Conservation (phyloP, 2,797 vertebrate species). For the Hippopotamyrus pictus region DNA sequence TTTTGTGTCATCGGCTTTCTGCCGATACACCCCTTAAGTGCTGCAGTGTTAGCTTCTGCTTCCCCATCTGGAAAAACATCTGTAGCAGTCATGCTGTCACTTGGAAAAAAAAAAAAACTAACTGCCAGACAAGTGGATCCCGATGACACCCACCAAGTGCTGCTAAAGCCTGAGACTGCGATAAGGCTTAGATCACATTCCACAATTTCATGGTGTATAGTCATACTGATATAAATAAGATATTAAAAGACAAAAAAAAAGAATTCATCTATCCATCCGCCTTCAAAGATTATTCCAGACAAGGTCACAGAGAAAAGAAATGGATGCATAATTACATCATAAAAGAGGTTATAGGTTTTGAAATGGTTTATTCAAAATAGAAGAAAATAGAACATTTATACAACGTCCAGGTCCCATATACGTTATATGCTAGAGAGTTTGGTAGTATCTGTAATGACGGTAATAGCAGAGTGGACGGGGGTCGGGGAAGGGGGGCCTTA, state of each 20-base stretch:
- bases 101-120: neutral
- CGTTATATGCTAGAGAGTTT: neutral
- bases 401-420: neutral
- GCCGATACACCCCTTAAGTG: neutral
- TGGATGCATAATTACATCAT: neutral
- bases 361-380: neutral
- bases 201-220: neutral
- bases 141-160: neutral
- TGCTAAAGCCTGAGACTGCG: neutral
- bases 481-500: neutral
- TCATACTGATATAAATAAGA: neutral
- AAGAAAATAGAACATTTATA: neutral
- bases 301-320: neutral
- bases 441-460: neutral
- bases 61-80: neutral
- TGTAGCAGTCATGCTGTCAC: neutral
- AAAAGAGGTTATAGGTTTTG: neutral
- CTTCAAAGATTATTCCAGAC: neutral
- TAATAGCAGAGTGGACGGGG: neutral
- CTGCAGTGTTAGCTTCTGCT: neutral
- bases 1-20: neutral
- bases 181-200: neutral
- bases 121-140: neutral
- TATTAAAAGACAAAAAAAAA: neutral
- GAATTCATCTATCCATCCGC: neutral